Conservation (phyloP, 37 sponge, comb jelly and placozoan genomes). For the Ephydatia muelleri region DNA sequence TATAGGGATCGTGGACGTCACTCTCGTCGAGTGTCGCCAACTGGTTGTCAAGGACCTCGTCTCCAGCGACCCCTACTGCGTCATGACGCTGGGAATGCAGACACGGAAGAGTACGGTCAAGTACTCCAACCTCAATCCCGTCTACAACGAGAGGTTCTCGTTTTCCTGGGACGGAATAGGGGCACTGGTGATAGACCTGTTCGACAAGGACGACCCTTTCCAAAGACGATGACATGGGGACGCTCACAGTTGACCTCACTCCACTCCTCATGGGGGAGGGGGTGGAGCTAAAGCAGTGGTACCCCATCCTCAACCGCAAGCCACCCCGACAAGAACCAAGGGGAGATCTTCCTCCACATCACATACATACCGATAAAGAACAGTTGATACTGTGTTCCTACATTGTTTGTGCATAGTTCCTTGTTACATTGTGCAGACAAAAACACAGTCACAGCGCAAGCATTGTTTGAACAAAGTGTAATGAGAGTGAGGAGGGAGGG, state of each 20-base stretch:
- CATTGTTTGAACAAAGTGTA: no score
- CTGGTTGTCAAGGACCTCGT: conserved; percentile 68
- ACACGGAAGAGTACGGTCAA: conserved; percentile 62
- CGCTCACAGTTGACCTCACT: conserved; percentile 37
- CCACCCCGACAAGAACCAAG: conserved; percentile 62
- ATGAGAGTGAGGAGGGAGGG: no score
- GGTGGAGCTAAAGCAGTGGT: conserved; percentile 50
- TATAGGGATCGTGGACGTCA: conserved; percentile 69
- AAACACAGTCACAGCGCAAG: no score
- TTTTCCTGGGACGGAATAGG: conserved; percentile 87
- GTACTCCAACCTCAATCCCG: conserved; percentile 60
- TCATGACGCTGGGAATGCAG: conserved; percentile 70
- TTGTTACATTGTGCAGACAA: no score
- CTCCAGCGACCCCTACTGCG: conserved; percentile 76
- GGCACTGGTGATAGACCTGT: conserved; percentile 60
- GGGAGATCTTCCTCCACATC: conserved; percentile 53
- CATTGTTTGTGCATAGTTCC: no score
- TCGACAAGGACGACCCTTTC: conserved; percentile 71
- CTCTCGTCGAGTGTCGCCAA: conserved; percentile 46
- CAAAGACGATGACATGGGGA: conserved; percentile 83
- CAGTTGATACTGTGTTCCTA: neutral
- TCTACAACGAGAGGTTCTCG: conserved; percentile 74
- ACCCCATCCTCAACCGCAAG: conserved; percentile 63
- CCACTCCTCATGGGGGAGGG: conserved; percentile 28
- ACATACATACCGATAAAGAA: conserved; percentile 47